Evolutionary conservation across 2,888 invertebrate genomes (phyloP), one percentile per base, ranked within the genome.

Genomic region (Sesia bembeciformis): DNA sequence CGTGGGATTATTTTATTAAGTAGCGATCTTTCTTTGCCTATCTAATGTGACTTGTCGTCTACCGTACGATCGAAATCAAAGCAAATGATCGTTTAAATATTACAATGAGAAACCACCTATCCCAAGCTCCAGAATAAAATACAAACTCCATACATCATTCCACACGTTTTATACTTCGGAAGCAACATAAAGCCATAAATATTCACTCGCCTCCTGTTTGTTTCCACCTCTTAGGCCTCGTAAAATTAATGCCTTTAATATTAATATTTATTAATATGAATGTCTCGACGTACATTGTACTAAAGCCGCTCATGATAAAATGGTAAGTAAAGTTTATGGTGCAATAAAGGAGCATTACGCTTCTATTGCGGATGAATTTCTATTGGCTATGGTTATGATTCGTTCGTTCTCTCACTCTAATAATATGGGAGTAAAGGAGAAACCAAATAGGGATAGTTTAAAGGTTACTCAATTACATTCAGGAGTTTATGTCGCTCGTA

Each of bases 201-300:
- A 84, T 84, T 81, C 80, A 81, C 83, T 82, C 76, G 73, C 74
- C 74, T 74, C 66, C 68, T 72, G 75, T 78, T 78, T 79, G 78
- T 80, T 81, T 78, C 77, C 78, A 78, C 78, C 81, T 84, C 81
- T 84, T 81, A 83, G 82, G 76, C 79, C 77, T 79, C 83, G 71
- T 88, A 83, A 87, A 85, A 78, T 84, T 86, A 86, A 87, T 87
- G 76, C 76, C 68, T 68, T 67, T 70, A 50, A 78, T 82, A 86
- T 86, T 86, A 82, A 81, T 84, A 85, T 86, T 86, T 85, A 85
- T 85, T 86, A 83, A 84, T 82, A 78, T 73, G 77, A 76, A 78
- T 77, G 71, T 73, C 74, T 74, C 67, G 64, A 58, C 66, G 65
- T 70, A 72, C 76, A 68, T 64, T 70, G 74, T 75, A 68, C 67